Conservation (phyloP, 2,888 invertebrate species). For the Steinernema hermaphroditum region DNA sequence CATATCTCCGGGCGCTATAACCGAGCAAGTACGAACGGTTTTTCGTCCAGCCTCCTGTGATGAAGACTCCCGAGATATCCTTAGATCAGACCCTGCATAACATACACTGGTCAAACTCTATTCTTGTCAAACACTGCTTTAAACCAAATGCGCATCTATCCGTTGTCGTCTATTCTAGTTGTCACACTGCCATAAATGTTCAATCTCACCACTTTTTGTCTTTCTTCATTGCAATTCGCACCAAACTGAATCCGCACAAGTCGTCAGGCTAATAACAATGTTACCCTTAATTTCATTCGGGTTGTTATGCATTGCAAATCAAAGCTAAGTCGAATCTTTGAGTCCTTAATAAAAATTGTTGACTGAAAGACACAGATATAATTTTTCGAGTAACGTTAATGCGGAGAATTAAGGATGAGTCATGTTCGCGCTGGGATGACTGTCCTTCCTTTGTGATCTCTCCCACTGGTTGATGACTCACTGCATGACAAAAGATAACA, state of each 20-base stretch:
- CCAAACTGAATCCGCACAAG: no score
- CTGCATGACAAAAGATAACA: slow-evolving; percentile 25
- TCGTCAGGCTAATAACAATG: no score
- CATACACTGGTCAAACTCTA: neutral
- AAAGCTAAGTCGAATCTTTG: no score
- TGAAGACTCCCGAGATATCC: neutral
- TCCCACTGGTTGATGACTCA: slow-evolving; percentile 26
- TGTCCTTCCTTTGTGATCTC: neutral
- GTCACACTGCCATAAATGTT: neutral
- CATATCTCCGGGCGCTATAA: neutral
- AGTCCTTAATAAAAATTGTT: no score
- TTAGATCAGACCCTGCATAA: neutral
- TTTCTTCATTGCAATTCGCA: no score
- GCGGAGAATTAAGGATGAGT: no score
- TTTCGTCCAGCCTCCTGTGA: slow-evolving; percentile 4
- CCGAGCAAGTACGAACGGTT: neutral
- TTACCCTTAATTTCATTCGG: no score
- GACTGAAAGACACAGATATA: no score
- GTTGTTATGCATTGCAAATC: no score
- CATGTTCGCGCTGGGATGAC: neutral
- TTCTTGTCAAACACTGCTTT: neutral
- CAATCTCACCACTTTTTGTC: neutral
- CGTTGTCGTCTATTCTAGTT: neutral
- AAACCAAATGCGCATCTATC: neutral
- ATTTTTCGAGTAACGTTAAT: no score